Percentiles rank a stretch among this genome's conserved stretches.
Conservation (phyloP, 2,797 vertebrate species). For the Pangasius macronema region DNA sequence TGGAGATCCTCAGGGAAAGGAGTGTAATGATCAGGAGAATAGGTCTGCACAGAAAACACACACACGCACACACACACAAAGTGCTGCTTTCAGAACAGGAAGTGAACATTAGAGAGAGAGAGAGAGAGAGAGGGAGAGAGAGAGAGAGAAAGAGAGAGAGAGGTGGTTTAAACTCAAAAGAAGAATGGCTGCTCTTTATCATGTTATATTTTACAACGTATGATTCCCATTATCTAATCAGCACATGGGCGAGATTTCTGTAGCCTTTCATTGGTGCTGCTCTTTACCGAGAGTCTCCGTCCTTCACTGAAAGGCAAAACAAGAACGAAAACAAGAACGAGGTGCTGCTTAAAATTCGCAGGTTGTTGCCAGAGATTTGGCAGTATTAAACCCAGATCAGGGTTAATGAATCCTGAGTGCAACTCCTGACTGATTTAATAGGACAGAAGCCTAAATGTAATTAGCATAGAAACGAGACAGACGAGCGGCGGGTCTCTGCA, state of each 20-base stretch:
- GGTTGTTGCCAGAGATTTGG: background rate
- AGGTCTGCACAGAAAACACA: conserved; percentile 74
- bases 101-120: background rate
- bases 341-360: background rate
- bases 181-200: background rate
- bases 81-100: conserved; percentile 32
- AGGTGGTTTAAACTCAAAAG: background rate
- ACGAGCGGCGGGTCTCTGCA: background rate
- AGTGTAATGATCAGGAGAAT: conserved; percentile 82
- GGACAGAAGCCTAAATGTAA: conserved; percentile 64
- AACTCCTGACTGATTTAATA: conserved; percentile 64
- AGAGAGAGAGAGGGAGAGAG: background rate
- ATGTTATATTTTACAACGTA: background rate
- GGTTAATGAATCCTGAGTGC: conserved; percentile 61
- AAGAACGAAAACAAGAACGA: background rate
- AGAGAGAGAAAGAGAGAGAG: background rate
- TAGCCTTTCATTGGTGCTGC: background rate
- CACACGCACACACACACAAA: background rate
- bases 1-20: conserved; percentile 89
- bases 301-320: background rate
- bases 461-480: conserved; percentile 65
- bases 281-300: background rate
- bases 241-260: background rate
- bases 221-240: no score
- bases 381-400: conserved; percentile 58